These are phyloP conservation scores for Hystrix brachyura DNA, from an alignment of 2,113 vertebrate species.

Conservation along the genomic window DNA sequence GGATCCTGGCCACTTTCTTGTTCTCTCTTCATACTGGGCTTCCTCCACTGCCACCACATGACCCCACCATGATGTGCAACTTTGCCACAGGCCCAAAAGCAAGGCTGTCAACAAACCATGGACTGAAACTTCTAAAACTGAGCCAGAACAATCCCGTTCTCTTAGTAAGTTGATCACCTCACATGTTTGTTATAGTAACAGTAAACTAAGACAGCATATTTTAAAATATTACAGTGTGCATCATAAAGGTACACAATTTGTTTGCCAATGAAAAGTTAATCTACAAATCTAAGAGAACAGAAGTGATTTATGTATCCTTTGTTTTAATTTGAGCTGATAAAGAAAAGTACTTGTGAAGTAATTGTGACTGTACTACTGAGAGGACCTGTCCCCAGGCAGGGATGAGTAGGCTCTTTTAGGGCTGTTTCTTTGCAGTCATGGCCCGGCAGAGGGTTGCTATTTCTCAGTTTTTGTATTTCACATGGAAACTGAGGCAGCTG, in stretches of 20 bases:
- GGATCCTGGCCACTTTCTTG: background rate
- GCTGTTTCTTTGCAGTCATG: background rate
- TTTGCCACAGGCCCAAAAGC: background rate
- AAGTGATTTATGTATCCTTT: slow-evolving; percentile 24
- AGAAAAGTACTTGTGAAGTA: background rate
- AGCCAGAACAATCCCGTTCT: background rate
- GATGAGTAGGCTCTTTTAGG: background rate
- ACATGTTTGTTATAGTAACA: background rate
- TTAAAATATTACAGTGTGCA: background rate
- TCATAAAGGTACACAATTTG: background rate
- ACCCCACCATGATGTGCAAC: background rate
- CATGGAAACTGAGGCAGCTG: background rate
- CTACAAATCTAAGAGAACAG: background rate
- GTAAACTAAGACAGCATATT: background rate
- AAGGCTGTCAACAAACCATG: background rate
- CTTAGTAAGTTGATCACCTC: background rate
- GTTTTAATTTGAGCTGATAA: slow-evolving; percentile 16
- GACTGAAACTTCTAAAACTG: background rate
- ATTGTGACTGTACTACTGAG: background rate
- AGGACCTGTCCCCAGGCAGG: background rate
- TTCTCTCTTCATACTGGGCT: background rate
- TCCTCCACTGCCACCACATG: background rate
- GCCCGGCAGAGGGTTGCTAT: background rate
- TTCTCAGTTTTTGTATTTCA: slow-evolving; percentile 22
- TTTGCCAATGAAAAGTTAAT: background rate